Conservation (phyloP, 2,797 vertebrate genomes). For the Cyprinella venusta region DNA sequence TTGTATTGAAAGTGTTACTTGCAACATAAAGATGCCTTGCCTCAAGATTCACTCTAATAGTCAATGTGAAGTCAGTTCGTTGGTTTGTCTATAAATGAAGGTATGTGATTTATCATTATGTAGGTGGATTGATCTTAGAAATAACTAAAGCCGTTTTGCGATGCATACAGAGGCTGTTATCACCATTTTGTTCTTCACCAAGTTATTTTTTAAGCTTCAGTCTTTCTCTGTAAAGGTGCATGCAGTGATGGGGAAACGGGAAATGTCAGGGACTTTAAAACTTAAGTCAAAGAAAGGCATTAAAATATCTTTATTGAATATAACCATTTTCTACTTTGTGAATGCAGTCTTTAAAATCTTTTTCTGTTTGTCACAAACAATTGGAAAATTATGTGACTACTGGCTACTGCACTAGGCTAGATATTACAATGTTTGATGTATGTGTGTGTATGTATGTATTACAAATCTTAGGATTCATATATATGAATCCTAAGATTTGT, state of each 20-base stretch:
- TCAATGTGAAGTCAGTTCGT: background rate
- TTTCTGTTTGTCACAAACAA: background rate
- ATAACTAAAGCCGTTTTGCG: background rate
- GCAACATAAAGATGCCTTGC: background rate
- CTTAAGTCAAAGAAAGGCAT: background rate
- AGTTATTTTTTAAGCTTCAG: background rate
- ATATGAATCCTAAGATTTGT: background rate
- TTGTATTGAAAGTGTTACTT: constrained; percentile 4
- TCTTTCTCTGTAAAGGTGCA: background rate
- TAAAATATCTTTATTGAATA: background rate
- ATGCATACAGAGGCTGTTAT: background rate
- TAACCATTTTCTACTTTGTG: background rate
- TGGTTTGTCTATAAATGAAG: background rate
- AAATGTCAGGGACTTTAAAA: background rate
- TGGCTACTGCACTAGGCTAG: background rate
- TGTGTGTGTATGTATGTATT: too few species aligned
- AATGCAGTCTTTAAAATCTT: background rate
- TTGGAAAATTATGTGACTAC: background rate
- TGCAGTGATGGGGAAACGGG: background rate
- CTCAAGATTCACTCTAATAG: background rate
- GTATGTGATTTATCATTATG: background rate
- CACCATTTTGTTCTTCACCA: background rate
- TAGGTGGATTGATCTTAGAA: background rate
- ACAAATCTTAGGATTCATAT: too few species aligned
- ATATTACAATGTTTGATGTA: background rate